phyloP scores from a whole-genome alignment of 1,140 invertebrate species.

The Lethrus apterus region DNA sequence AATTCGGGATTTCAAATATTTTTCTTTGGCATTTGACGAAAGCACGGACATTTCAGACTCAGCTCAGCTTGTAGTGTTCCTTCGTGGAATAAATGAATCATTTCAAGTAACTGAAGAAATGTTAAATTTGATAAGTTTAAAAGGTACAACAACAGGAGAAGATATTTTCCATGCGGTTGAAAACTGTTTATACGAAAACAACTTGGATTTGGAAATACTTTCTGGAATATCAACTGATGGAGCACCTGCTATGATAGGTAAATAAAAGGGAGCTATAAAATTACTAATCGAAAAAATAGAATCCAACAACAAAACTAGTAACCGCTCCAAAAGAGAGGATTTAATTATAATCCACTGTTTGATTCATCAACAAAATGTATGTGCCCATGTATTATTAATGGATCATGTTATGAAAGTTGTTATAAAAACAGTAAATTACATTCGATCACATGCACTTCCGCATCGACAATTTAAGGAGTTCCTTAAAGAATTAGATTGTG shows the following conservation, averaged over 20 bases:
- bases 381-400: constrained; percentile 26
- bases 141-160: constrained; percentile 30
- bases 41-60: constrained; percentile 33
- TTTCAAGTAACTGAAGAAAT: constrained; percentile 36
- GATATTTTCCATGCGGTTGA: constrained; percentile 31
- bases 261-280: constrained; percentile 27
- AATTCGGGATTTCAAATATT: constrained; percentile 29
- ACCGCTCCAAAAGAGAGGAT: constrained; percentile 14
- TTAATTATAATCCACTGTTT: constrained; percentile 32
- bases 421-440: constrained; percentile 35
- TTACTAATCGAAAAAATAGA: constrained; percentile 21
- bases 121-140: constrained; percentile 24
- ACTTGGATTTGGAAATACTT: constrained; percentile 5
- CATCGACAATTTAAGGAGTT: constrained; percentile 35
- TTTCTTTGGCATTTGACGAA: constrained; percentile 35
- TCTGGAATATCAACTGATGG: constrained; percentile 33
- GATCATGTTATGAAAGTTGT: constrained; percentile 32
- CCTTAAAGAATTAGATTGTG: constrained; percentile 30
- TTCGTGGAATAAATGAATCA: constrained; percentile 28
- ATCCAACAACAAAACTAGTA: constrained; percentile 13
- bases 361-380: constrained; percentile 33
- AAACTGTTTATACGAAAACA: constrained; percentile 19
- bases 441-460: constrained; percentile 31
- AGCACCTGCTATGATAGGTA: constrained; percentile 32
- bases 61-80: constrained; percentile 29